A percentile compares a stretch with the other conserved stretches of the same genome.
Conservation (phyloP, 2,797 vertebrate genomes). For the Vireo griseus region DNA sequence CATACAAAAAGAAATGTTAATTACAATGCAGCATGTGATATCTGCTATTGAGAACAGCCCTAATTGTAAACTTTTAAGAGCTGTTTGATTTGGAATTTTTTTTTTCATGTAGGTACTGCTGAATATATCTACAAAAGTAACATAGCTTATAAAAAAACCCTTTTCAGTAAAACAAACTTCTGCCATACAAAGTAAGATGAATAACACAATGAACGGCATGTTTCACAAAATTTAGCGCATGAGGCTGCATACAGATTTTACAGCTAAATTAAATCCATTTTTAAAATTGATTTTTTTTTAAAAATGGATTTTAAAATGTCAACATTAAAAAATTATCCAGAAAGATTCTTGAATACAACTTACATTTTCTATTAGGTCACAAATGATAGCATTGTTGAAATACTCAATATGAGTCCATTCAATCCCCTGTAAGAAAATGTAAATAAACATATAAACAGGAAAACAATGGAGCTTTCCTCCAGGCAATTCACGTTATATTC, state of each 20-base stretch:
- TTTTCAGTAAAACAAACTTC: neutral
- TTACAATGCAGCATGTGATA: neutral
- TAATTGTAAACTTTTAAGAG: neutral
- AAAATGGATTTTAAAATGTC: neutral
- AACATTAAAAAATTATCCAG: neutral
- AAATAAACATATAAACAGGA: neutral
- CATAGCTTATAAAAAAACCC: rapidly evolving
- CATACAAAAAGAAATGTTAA: neutral
- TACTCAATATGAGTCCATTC: slow-evolving; percentile 99
- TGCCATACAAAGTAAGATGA: neutral
- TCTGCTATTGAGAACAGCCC: neutral
- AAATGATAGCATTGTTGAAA: slow-evolving; percentile 98
- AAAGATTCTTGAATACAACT: slow-evolving; percentile 67
- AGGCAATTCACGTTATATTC: neutral
- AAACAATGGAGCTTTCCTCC: neutral
- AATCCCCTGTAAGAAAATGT: slow-evolving; percentile 83
- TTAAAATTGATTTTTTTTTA: neutral
- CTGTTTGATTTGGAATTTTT: neutral
- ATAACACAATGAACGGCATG: neutral
- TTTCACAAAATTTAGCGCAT: neutral
- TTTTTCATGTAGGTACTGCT: neutral
- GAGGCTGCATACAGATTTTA: neutral
- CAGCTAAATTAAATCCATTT: neutral
- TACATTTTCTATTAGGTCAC: slow-evolving; percentile 98
- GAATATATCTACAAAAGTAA: neutral